phyloP scores from a whole-genome alignment of 1,140 invertebrate genomes.

The Propsilocerus akamusi region DNA sequence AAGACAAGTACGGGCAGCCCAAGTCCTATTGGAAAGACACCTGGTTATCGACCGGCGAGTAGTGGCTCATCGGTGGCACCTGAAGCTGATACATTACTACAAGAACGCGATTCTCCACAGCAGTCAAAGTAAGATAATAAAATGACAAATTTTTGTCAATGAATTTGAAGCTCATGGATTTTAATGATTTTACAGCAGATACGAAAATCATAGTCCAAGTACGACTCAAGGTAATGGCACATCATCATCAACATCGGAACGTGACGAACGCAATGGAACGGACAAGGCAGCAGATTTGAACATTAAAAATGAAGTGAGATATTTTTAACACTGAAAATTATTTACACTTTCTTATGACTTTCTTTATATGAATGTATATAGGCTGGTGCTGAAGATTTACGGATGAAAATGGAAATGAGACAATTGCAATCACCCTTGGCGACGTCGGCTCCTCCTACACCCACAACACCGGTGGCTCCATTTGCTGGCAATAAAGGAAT shows the following conservation, averaged over 20 bases:
- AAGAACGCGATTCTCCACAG: constrained; percentile 22
- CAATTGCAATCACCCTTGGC: constrained; percentile 26
- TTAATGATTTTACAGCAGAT: constrained; percentile 13
- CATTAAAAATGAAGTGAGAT: constrained; percentile 1
- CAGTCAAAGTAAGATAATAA: constrained; percentile 14
- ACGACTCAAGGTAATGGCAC: constrained; percentile 18
- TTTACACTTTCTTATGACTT: background rate
- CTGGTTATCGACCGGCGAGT: constrained; percentile 18
- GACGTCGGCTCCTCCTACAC: constrained; percentile 29
- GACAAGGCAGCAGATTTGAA: constrained; percentile 14
- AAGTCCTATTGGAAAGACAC: constrained; percentile 21
- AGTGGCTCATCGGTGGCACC: constrained; percentile 23
- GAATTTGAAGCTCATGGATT: background rate
- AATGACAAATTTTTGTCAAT: background rate
- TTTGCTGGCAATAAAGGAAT: constrained; percentile 26
- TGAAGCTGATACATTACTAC: constrained; percentile 24
- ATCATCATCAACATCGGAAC: constrained; percentile 17
- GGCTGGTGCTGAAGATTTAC: constrained; percentile 30
- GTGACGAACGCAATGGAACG: constrained; percentile 21
- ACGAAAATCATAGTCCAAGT: constrained; percentile 24
- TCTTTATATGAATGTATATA: constrained; percentile 5
- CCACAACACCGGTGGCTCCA: constrained; percentile 27
- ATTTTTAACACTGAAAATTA: background rate
- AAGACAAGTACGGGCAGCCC: constrained; percentile 19
- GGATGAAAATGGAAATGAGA: constrained; percentile 33